Percentiles rank a stretch among this genome's conserved stretches.
Evolutionary conservation across 2,113 vertebrate genomes (phyloP).

Genomic region (Astatoreochromis straeleni): DNA sequence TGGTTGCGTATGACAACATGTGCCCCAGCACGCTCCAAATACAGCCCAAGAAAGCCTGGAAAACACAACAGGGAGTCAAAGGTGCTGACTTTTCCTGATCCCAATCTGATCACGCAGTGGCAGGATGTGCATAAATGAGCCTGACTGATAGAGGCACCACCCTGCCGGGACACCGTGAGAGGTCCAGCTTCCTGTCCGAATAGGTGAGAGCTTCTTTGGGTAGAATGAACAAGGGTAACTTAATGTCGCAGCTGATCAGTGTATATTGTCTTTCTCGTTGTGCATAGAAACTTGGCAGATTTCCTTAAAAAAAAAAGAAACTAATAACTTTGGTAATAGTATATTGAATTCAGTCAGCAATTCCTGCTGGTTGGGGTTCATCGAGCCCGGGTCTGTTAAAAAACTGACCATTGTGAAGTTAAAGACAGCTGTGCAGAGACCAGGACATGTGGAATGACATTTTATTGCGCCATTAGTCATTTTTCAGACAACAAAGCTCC

Average conservation of each 20-base stretch:
- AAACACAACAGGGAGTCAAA: neutral
- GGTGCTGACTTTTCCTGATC: neutral
- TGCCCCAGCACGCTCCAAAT: neutral
- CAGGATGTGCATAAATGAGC: neutral
- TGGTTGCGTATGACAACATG: neutral
- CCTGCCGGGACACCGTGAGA: neutral
- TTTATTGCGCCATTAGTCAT: slow-evolving; percentile 79
- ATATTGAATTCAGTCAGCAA: neutral
- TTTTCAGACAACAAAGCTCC: slow-evolving; percentile 76
- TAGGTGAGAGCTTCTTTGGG: neutral
- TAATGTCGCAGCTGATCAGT: neutral
- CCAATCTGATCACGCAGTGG: neutral
- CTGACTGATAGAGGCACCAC: neutral
- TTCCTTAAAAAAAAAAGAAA: neutral
- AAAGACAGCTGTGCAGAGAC: slow-evolving; percentile 49
- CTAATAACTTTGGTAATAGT: neutral
- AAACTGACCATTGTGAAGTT: neutral
- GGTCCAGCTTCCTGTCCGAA: neutral
- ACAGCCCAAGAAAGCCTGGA: neutral
- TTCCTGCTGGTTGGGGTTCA: neutral
- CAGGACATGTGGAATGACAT: slow-evolving; percentile 66
- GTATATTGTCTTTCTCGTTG: neutral
- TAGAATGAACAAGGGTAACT: neutral
- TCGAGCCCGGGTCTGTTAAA: neutral
- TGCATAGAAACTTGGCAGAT: neutral